Evolutionary conservation across 2,888 invertebrate genomes (phyloP).

Genomic region (Tyria jacobaeae): DNA sequence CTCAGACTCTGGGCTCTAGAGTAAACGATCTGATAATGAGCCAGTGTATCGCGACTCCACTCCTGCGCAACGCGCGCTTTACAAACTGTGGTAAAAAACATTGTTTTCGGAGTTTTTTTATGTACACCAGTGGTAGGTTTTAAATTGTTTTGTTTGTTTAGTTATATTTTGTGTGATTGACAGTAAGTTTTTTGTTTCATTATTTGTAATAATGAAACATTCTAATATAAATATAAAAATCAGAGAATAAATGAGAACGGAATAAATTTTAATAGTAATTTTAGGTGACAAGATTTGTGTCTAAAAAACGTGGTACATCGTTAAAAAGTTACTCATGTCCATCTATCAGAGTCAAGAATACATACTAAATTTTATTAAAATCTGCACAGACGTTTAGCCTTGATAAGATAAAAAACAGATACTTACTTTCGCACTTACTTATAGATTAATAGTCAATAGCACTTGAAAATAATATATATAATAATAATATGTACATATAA

Average conservation of each 20-base stretch:
- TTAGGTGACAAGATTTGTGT: not conserved
- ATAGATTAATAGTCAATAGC: no score
- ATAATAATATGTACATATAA: no score
- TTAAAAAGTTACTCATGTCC: no score
- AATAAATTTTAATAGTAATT: not conserved
- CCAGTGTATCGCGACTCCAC: constrained; percentile 53
- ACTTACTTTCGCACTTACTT: no score
- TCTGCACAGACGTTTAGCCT: no score
- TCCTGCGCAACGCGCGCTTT: constrained; percentile 44
- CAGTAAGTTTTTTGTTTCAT: not conserved
- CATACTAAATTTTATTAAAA: no score
- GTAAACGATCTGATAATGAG: constrained; percentile 58
- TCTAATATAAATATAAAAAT: no score
- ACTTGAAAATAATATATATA: no score
- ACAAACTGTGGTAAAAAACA: constrained; percentile 13
- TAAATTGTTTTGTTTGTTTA: not conserved
- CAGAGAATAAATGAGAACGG: not conserved
- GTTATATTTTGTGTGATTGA: constrained; percentile 8
- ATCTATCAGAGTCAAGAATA: no score
- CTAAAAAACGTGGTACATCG: no score
- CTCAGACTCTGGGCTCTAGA: constrained; percentile 39
- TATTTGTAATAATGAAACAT: not conserved
- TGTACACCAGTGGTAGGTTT: constrained; percentile 17
- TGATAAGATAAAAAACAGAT: no score
- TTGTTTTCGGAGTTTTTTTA: constrained; percentile 9